Base-by-base conservation (phyloP, 2,888 invertebrate species). In the Luffia ferchaultella region DNA sequence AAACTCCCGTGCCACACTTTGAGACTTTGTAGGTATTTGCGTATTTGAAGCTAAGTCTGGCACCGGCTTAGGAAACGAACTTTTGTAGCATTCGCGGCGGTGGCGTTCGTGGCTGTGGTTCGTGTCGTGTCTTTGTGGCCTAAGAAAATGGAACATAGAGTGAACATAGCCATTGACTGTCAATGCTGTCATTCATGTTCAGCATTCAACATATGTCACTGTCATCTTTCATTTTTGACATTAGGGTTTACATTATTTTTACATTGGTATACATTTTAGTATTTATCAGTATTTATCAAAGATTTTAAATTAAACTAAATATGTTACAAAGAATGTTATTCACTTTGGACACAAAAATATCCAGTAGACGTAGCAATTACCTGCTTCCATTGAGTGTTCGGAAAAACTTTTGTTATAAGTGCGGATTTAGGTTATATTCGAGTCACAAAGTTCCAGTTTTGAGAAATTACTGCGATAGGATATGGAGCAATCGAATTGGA, bases 281-380 rank as follows among this genome's bases (percentile, higher is more conserved):
- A 30, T 30, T 30, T 30, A 30, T 30, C 30, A n/a, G n/a, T 30
- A 30, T 30, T 7, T 30, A 30, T 30, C 12, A 30, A 52, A 61
- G 59, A 55, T 55, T 61, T 58, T 30, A 57, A 67, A 62, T 67
- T 62, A 61, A 55, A 53, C 53, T 53, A 53, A 71, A 69, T 67
- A 78, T 78, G 77, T 69, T 77, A 59, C 76, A 74, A 54, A 70
- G 72, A 61, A 57, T 79, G 57, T 62, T 80, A 58, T 61, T 65
- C 57, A 67, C 65, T 63, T 73, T 76, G 50, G 70, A 73, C 62
- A 60, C 69, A 50, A 74, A 73, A 71, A 58, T 74, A 63, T 68
- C 65, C 56, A 65, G 65, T 59, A 73, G 60, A 52, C 60, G 66
- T 20, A 53, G 57, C 51, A 66, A 62, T 58, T 68, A 68, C 54